Evolutionary conservation across 2,888 invertebrate species (phyloP).

Genomic region (Noctua janthina): DNA sequence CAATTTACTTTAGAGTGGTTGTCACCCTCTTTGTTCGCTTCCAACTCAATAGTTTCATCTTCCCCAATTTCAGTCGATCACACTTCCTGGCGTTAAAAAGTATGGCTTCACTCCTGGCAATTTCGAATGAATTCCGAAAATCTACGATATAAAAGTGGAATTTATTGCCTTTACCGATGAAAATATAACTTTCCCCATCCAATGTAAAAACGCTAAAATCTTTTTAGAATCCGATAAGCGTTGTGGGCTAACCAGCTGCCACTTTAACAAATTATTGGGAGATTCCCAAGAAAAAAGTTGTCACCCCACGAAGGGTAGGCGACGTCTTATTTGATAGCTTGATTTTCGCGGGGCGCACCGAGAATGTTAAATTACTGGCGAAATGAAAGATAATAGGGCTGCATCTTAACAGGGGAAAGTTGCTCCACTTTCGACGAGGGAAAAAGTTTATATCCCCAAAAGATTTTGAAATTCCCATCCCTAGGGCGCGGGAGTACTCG

Average conservation of each 20-base stretch:
- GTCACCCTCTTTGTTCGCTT: slow-evolving; percentile 60
- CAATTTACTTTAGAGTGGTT: slow-evolving; percentile 57
- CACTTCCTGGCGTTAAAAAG: slow-evolving; percentile 63
- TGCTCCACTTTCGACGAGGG: slow-evolving; percentile 77
- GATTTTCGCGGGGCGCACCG: slow-evolving; percentile 85
- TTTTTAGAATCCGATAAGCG: slow-evolving; percentile 87
- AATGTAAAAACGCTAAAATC: slow-evolving; percentile 76
- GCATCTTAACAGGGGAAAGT: slow-evolving; percentile 84
- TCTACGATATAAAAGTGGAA: slow-evolving; percentile 56
- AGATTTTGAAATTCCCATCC: slow-evolving; percentile 85
- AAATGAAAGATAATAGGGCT: slow-evolving; percentile 90
- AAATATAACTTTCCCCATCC: slow-evolving; percentile 69
- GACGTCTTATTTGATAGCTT: slow-evolving; percentile 88
- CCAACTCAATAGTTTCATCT: slow-evolving; percentile 65
- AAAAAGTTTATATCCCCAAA: slow-evolving; percentile 86
- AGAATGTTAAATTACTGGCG: slow-evolving; percentile 89
- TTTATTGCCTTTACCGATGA: slow-evolving; percentile 65
- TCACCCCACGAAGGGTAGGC: slow-evolving; percentile 84
- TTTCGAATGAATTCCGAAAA: slow-evolving; percentile 56
- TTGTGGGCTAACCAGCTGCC: slow-evolving; percentile 88
- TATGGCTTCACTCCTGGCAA: slow-evolving; percentile 56
- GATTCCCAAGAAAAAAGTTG: slow-evolving; percentile 88
- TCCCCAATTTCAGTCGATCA: slow-evolving; percentile 61
- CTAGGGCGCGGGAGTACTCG: slow-evolving; percentile 73
- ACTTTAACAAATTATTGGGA: slow-evolving; percentile 90